These are phyloP conservation scores for Acromyrmex echinatior DNA, from an alignment of 1,140 invertebrate species.

Conservation along the genomic window DNA sequence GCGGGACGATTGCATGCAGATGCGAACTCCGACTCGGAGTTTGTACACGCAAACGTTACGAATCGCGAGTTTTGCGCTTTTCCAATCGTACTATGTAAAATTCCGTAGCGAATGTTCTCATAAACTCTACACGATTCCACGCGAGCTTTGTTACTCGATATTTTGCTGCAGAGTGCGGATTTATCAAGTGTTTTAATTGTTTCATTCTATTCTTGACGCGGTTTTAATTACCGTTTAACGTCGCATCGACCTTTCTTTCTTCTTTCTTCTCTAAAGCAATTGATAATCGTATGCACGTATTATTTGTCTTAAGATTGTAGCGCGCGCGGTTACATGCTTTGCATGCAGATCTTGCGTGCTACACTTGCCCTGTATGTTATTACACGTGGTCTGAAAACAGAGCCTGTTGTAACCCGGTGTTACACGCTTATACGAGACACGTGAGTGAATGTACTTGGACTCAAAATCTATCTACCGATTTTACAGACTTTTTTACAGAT, in stretches of 20 bases:
- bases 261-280: neutral
- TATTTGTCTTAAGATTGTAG: constrained; percentile 30
- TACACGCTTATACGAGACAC: neutral
- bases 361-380: constrained; percentile 2
- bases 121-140: constrained; percentile 8
- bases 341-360: neutral
- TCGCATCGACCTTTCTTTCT: neutral
- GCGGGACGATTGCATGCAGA: neutral
- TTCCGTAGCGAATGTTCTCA: constrained; percentile 3
- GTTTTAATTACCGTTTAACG: constrained; percentile 1
- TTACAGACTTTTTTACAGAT: neutral
- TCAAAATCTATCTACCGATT: neutral
- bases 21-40: neutral
- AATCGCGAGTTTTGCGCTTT: neutral
- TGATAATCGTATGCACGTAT: neutral
- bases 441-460: neutral
- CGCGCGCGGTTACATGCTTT: neutral
- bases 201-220: neutral
- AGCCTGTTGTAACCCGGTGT: neutral
- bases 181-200: constrained; percentile 14
- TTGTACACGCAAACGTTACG: neutral
- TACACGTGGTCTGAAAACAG: constrained; percentile 13
- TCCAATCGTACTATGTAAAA: neutral
- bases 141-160: constrained; percentile 20
- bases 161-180: neutral